Conservation (phyloP, 1,140 invertebrate species). For the Copidosoma floridanum region DNA sequence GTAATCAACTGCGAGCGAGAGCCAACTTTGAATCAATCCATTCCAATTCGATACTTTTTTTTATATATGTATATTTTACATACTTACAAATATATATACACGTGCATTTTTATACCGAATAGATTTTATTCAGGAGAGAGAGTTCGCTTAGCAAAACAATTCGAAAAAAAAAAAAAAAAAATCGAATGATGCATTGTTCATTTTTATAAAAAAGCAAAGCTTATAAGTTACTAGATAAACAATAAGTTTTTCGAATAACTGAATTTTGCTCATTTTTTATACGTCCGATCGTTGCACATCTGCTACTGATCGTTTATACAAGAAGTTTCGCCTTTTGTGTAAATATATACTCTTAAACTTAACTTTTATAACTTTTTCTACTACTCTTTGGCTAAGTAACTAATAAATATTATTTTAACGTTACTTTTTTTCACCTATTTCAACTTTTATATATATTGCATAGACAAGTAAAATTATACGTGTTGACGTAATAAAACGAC, state of each 20-base stretch:
- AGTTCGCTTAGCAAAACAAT: slow-evolving; percentile 1
- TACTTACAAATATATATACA: slow-evolving; percentile 15
- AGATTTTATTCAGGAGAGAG: slow-evolving; percentile 21
- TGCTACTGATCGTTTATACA: slow-evolving; percentile 16
- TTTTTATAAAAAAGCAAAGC: background rate
- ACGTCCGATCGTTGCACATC: background rate
- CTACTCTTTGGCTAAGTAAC: slow-evolving; percentile 8
- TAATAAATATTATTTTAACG: slow-evolving; percentile 17
- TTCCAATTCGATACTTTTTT: slow-evolving; percentile 26
- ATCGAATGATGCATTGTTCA: background rate
- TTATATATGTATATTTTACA: slow-evolving; percentile 9
- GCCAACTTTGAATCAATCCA: slow-evolving; percentile 27
- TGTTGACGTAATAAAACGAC: no score
- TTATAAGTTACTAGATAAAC: background rate
- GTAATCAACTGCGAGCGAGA: slow-evolving; percentile 6
- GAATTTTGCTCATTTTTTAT: background rate
- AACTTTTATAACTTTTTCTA: slow-evolving; percentile 15
- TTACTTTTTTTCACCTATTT: background rate
- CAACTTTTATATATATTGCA: slow-evolving; percentile 9
- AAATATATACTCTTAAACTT: slow-evolving; percentile 25
- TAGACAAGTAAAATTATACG: no score
- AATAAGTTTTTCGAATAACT: background rate
- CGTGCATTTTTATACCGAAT: slow-evolving; percentile 27
- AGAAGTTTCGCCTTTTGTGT: slow-evolving; percentile 21
- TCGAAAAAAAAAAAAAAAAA: background rate